phyloP scores from a whole-genome alignment of 2,113 vertebrate species.

The Aleadryas rufinucha region DNA sequence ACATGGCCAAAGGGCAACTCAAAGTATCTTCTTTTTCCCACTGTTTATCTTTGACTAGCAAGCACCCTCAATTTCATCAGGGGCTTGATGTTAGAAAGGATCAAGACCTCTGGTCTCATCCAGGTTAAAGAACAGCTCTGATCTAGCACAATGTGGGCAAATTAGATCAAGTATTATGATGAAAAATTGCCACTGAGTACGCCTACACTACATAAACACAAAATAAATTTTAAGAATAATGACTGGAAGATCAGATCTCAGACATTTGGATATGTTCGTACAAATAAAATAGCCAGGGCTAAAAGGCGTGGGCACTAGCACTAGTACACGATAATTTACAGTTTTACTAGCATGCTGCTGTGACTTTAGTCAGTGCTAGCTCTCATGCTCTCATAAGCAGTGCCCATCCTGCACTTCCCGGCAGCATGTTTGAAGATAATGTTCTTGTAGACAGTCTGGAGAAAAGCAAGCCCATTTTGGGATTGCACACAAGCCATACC shows the following conservation, averaged over 20 bases:
- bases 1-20: accelerated
- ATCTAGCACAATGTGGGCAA: not conserved
- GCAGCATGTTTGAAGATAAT: not conserved
- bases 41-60: not conserved
- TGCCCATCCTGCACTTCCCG: too few species aligned
- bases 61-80: not conserved
- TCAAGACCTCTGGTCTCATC: not conserved
- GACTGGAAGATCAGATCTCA: not conserved
- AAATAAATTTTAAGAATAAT: not conserved
- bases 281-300: not conserved
- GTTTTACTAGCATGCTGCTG: not conserved
- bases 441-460: not conserved
- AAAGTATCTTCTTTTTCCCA: not conserved
- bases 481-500: not conserved
- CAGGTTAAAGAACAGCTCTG: not conserved
- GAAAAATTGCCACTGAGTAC: not conserved
- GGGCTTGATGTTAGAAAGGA: not conserved
- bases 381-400: not conserved
- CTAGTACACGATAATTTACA: accelerated
- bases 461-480: not conserved
- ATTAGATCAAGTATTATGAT: not conserved
- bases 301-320: accelerated
- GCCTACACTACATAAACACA: not conserved
- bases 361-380: not conserved
- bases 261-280: not conserved